Evolutionary conservation across 2,888 invertebrate species (phyloP).

Genomic region (Dasypogon diadema): DNA sequence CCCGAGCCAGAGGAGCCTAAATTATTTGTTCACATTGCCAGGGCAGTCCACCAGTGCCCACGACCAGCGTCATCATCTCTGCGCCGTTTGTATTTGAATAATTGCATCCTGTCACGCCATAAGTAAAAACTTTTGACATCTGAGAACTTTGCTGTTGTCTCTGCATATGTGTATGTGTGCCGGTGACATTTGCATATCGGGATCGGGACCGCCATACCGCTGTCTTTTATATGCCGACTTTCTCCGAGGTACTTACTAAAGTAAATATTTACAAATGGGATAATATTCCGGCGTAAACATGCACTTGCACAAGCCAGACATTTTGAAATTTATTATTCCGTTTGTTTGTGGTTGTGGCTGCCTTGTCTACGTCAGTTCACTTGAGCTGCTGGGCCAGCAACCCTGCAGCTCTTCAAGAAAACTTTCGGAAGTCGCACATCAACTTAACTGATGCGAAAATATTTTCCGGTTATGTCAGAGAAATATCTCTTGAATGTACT

Average conservation of each 20-base stretch:
- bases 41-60: background rate
- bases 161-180: conserved; percentile 12
- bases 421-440: conserved; percentile 48
- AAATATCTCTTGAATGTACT: conserved; percentile 45
- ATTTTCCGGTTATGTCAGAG: conserved; percentile 47
- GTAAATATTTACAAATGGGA: conserved; percentile 48
- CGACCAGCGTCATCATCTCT: conserved; percentile 31
- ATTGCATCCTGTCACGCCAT: conserved; percentile 24
- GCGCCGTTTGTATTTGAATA: conserved; percentile 46
- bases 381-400: background rate
- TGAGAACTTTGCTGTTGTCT: conserved; percentile 13
- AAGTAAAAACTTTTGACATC: conserved; percentile 33
- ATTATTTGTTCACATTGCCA: background rate
- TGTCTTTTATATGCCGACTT: conserved; percentile 16
- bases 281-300: conserved; percentile 44
- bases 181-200: conserved; percentile 35
- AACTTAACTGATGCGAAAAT: conserved; percentile 50
- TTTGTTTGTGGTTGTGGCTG: conserved; percentile 41
- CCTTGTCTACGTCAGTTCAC: conserved; percentile 23
- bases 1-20: conserved; percentile 20
- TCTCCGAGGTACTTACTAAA: conserved; percentile 39
- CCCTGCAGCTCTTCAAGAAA: conserved; percentile 14
- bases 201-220: background rate
- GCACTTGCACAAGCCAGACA: conserved; percentile 43
- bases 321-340: conserved; percentile 42